Evolutionary conservation across 1,140 invertebrate genomes (phyloP).

Genomic region (Luehdorfia chinensis): DNA sequence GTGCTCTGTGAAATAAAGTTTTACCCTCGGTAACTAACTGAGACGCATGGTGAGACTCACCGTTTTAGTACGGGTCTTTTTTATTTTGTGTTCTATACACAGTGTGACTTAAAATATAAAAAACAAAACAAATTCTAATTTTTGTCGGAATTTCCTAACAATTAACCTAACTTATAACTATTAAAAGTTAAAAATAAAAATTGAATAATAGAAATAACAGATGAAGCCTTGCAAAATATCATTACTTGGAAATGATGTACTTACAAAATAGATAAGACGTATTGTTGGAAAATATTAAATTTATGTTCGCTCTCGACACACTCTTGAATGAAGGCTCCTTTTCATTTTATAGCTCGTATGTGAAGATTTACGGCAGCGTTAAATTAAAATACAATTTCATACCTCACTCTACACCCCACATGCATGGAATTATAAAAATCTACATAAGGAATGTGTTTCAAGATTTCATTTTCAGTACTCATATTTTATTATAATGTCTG

Average conservation of each 20-base stretch:
- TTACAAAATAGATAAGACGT: conserved; percentile 14
- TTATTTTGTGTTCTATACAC: no score
- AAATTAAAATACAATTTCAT: conserved; percentile 72
- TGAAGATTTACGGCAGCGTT: conserved; percentile 61
- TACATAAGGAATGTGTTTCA: conserved; percentile 45
- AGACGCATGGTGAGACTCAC: no score
- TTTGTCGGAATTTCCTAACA: no score
- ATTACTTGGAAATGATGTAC: conserved; percentile 13
- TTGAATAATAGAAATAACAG: no score
- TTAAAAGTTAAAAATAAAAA: no score
- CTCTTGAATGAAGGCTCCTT: conserved; percentile 51
- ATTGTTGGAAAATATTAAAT: conserved; percentile 62
- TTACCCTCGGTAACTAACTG: no score
- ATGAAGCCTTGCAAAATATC: no score
- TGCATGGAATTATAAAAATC: conserved; percentile 59
- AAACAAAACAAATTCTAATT: no score
- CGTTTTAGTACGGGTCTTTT: no score
- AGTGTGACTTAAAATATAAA: no score
- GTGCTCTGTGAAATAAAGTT: no score
- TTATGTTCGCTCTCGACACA: conserved; percentile 47
- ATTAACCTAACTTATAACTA: no score
- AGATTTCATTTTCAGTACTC: conserved; percentile 35
- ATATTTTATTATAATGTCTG: conserved; percentile 41
- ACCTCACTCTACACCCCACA: conserved; percentile 28
- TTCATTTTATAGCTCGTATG: conserved; percentile 54